phyloP scores from a whole-genome alignment of 2,113 vertebrate species.

The Xenus cinereus region DNA sequence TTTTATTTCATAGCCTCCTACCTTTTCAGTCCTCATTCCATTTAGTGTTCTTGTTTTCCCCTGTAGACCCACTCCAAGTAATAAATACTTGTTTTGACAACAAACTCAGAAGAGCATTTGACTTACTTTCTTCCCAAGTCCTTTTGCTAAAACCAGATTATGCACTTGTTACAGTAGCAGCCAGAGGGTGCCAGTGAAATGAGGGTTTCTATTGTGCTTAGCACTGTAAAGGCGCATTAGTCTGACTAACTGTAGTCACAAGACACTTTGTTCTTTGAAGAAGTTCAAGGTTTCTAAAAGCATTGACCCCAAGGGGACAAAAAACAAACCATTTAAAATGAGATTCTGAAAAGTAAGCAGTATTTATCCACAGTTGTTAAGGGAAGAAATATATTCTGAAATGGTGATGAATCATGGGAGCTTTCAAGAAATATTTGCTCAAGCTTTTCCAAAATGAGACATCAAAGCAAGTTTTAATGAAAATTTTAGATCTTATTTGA shows the following conservation, averaged over 20 bases:
- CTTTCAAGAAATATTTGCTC: background rate
- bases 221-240: background rate
- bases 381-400: background rate
- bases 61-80: background rate
- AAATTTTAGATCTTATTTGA: background rate
- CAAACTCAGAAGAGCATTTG: background rate
- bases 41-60: background rate
- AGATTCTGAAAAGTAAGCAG: background rate
- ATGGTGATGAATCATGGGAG: background rate
- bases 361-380: background rate
- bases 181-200: background rate
- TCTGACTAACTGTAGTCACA: background rate
- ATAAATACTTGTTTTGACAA: background rate
- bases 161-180: background rate
- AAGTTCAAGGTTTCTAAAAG: background rate
- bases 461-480: background rate
- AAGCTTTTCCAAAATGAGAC: background rate
- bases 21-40: background rate
- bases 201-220: background rate
- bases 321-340: background rate
- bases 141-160: background rate
- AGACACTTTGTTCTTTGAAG: background rate
- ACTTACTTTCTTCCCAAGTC: background rate
- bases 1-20: background rate
- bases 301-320: background rate